These are phyloP conservation scores for Amblyraja radiata DNA, from an alignment of 2,797 vertebrate genomes.

Conservation along the genomic window DNA sequence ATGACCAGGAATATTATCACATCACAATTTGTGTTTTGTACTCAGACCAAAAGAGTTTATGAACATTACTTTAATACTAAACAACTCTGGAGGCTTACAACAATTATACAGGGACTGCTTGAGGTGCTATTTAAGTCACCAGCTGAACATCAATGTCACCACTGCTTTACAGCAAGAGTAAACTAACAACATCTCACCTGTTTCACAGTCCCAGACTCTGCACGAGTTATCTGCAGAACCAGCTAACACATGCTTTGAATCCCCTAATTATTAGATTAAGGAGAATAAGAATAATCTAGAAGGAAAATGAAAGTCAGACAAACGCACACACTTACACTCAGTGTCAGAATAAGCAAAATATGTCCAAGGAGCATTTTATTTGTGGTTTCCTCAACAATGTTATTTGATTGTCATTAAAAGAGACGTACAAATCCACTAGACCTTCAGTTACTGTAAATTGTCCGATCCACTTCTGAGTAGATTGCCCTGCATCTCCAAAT, in stretches of 20 bases:
- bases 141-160: not conserved
- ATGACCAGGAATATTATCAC: not conserved
- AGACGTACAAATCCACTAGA: not conserved
- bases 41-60: not conserved
- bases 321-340: not conserved
- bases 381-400: not conserved
- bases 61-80: no score
- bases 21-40: not conserved
- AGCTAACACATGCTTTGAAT: constrained; percentile 86
- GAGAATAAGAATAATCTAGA: not conserved
- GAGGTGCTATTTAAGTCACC: not conserved
- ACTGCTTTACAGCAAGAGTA: not conserved
- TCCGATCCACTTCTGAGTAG: not conserved
- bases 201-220: constrained; percentile 93
- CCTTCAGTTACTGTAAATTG: not conserved
- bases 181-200: constrained; percentile 59
- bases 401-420: not conserved
- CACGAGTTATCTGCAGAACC: constrained; percentile 97
- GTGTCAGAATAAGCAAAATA: not conserved
- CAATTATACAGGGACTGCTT: no score
- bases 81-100: no score
- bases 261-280: constrained; percentile 74
- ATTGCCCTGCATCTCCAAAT: not conserved
- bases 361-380: not conserved
- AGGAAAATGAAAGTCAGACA: not conserved